Base-by-base conservation (phyloP, 2,797 vertebrate genomes). In the Todus mexicanus region DNA sequence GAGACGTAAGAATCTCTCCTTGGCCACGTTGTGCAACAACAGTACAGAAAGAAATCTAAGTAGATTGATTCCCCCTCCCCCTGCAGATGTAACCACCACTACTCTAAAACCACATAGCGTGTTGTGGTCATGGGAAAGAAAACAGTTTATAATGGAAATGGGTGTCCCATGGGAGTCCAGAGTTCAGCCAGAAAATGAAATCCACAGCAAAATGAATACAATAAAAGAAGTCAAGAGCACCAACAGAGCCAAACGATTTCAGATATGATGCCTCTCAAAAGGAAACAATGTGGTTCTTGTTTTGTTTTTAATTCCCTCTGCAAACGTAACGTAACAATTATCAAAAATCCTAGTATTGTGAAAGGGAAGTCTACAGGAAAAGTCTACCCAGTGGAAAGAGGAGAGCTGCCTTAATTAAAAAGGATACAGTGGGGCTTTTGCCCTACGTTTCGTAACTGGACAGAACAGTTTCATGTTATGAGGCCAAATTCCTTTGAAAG, bases 51-150 rank as follows among this genome's bases (percentile, higher is more conserved):
- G 64, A 80, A 93, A 71, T 63, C 21, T 15, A 85, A 92, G 84
- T 33, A 84, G 81, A 92, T 25, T 84, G 72, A 90, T 89, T 47
- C 10, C n/a, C 38, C 31, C 25, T 13, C 19, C 27, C 13, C 18
- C 51, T 4, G 5, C 51, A 76, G 64, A 89, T 81, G 71, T 68
- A 95, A 92, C 85, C 71, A 73, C 71, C 37, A 63, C 87, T 80
- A 38, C 77, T 87, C 66, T 31, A 68, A 77, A 91, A 89, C 95
- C 91, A 94, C 94, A 95, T 15, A 94, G 68, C 7, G 6, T 95
- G 87, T 92, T 96, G 92, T 85, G 95, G 92, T 90, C 90, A 90
- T 83, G 89, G 91, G 89, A 94, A 94, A 95, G 94, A 91, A 94
- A 96, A 94, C 84, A 73, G 83, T 92, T 94, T 91, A 93, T 89